Base-by-base conservation (phyloP, 2,888 invertebrate genomes). In the Gari tellinella region DNA sequence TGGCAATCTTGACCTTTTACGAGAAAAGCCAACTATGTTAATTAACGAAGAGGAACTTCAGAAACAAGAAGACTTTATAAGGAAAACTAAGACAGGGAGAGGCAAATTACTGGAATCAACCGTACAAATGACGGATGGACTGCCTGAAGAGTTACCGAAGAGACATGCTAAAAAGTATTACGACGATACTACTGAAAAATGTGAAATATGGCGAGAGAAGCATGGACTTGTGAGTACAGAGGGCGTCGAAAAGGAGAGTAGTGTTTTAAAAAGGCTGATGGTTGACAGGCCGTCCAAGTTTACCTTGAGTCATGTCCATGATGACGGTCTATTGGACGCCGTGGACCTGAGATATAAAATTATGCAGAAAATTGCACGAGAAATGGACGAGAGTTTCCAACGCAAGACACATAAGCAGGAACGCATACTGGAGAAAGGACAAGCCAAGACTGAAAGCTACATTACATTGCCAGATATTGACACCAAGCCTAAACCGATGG, bases 221-320 rank as follows among this genome's bases (percentile, higher is more conserved):
- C 69, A 75, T 26, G 65, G 69, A 21, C 41, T 66, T 4, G 38
- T 48, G 2, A 61, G 57, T 17, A 51, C 41, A 17, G 55, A 41
- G 1, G 38, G 58, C 37, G 21, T 61, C 21, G 74, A 65, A 23
- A 61, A 61, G 14, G 69, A 75, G 37, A 25, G 57, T 8, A 23
- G 38, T 21, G 23, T 62, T 15, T 40, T 53, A 19, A 58, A 57
- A 26, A 25, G 73, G 2, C 23, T 78, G 0, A 38, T 70, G 3
- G 68, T 74, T 38, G 78, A 78, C 53, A 53, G 78, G 15, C 78
- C 78, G 0, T 78, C 78, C 21, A 78, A 78, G 63, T 78, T 73
- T 73, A 63, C 70, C 10, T 15, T 66, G 17, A 60, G 48, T 43
- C 66, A 66, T 38, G 45, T 46, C 7, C 57, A 63, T 23, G 61